Conservation (phyloP, 2,888 invertebrate genomes). For the Trichogramma evanescens region DNA sequence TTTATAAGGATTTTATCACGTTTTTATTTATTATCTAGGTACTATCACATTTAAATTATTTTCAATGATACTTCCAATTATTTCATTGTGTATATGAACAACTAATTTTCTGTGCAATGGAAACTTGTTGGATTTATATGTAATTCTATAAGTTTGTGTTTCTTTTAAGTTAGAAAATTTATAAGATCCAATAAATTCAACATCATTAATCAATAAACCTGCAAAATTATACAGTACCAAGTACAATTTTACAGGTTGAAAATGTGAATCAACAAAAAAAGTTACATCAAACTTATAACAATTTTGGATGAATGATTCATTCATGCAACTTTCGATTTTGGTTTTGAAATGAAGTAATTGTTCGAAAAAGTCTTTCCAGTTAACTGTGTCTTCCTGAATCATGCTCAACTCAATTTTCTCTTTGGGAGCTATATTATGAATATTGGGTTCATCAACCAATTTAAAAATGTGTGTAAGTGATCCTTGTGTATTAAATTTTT, state of each 20-base stretch:
- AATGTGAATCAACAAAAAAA: slow-evolving; percentile 29
- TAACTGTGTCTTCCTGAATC: slow-evolving; percentile 9
- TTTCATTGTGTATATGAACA: slow-evolving; percentile 40
- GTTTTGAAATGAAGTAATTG: neutral
- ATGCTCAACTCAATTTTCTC: slow-evolving; percentile 21
- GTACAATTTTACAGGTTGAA: slow-evolving; percentile 32
- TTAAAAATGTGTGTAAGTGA: slow-evolving; percentile 42
- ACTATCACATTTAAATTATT: slow-evolving; percentile 25
- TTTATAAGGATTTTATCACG: slow-evolving; percentile 1
- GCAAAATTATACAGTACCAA: slow-evolving; percentile 36
- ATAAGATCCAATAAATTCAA: slow-evolving; percentile 37
- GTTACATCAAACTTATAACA: slow-evolving; percentile 41
- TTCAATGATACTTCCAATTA: slow-evolving; percentile 35
- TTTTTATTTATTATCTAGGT: slow-evolving; percentile 15
- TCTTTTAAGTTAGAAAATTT: slow-evolving; percentile 29
- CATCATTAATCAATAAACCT: slow-evolving; percentile 37
- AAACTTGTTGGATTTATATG: slow-evolving; percentile 39
- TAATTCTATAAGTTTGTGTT: slow-evolving; percentile 41
- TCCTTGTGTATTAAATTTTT: slow-evolving; percentile 38
- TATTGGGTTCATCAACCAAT: slow-evolving; percentile 21
- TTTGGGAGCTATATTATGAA: slow-evolving; percentile 25
- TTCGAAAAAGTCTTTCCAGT: slow-evolving; percentile 27
- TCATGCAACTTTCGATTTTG: neutral
- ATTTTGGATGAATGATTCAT: slow-evolving; percentile 26
- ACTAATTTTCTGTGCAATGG: slow-evolving; percentile 41